A percentile compares a stretch with the other conserved stretches of the same genome.
phyloP scores from a whole-genome alignment of 2,797 vertebrate species.

The Borostomias antarcticus region DNA sequence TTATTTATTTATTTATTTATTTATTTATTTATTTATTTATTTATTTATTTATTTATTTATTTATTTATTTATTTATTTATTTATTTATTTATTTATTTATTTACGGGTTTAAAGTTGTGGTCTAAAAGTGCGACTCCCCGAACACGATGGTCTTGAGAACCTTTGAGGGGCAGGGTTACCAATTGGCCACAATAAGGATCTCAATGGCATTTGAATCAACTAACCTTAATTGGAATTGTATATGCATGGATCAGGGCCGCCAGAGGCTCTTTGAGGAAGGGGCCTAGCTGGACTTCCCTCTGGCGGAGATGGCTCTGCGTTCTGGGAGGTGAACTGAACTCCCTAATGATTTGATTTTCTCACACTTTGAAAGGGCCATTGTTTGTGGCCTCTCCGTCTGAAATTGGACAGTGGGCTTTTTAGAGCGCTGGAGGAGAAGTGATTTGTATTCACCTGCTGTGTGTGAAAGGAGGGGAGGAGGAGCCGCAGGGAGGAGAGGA shows the following conservation, averaged over 20 bases:
- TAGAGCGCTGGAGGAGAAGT: constrained; percentile 73
- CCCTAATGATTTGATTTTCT: constrained; percentile 74
- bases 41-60: no score
- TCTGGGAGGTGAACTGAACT: constrained; percentile 47
- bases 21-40: no score
- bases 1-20: no score
- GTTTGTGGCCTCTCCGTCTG: constrained; percentile 68
- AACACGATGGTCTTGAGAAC: no score
- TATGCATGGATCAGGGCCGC: neutral
- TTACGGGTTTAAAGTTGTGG: no score
- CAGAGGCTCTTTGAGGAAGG: neutral
- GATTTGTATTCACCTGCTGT: constrained; percentile 83
- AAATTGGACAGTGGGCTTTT: constrained; percentile 75
- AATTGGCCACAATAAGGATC: neutral
- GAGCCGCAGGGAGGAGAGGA: constrained; percentile 60
- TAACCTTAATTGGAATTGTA: neutral
- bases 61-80: no score
- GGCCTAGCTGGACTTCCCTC: neutral
- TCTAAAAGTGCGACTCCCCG: no score
- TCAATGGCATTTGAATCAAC: neutral
- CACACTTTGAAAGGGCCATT: constrained; percentile 77
- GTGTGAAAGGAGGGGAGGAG: constrained; percentile 71
- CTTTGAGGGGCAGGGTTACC: no score
- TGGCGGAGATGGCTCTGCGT: constrained; percentile 2
- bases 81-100: no score